Conservation (phyloP, 2,888 invertebrate genomes). For the Cephus runcator region DNA sequence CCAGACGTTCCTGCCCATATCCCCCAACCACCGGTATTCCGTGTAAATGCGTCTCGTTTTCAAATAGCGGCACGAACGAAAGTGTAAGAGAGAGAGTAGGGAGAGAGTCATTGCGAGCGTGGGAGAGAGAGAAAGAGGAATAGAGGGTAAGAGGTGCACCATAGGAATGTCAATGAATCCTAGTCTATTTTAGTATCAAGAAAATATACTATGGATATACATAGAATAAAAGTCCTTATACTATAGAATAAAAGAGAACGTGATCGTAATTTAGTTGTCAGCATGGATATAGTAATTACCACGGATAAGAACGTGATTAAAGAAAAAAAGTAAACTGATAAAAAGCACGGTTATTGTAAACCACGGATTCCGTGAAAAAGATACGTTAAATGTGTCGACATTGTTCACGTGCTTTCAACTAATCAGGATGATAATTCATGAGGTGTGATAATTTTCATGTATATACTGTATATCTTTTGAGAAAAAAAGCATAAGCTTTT, state of each 20-base stretch:
- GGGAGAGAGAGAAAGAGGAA: not conserved
- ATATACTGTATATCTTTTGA: not conserved
- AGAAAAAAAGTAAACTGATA: not conserved
- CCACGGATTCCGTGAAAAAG: not conserved
- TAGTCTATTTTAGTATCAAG: not conserved
- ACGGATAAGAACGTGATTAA: not conserved
- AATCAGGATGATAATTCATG: not conserved
- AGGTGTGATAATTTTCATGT: not conserved
- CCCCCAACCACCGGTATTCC: not conserved
- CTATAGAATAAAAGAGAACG: not conserved
- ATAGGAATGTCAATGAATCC: not conserved
- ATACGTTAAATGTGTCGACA: too few species aligned
- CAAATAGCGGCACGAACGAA: not conserved
- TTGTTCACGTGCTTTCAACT: not conserved
- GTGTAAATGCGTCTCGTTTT: not conserved
- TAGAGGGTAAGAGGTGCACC: not conserved
- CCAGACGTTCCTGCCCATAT: not conserved
- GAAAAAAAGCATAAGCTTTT: not conserved
- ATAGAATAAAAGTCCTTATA: not conserved
- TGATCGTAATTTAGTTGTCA: too few species aligned
- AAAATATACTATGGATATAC: not conserved
- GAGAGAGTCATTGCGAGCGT: not conserved
- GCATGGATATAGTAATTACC: not conserved
- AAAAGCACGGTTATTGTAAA: not conserved
- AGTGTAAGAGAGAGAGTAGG: not conserved